Evolutionary conservation across 2,113 vertebrate genomes (phyloP), one percentile per base, ranked within the genome.

Genomic region (Pseudorasbora parva): DNA sequence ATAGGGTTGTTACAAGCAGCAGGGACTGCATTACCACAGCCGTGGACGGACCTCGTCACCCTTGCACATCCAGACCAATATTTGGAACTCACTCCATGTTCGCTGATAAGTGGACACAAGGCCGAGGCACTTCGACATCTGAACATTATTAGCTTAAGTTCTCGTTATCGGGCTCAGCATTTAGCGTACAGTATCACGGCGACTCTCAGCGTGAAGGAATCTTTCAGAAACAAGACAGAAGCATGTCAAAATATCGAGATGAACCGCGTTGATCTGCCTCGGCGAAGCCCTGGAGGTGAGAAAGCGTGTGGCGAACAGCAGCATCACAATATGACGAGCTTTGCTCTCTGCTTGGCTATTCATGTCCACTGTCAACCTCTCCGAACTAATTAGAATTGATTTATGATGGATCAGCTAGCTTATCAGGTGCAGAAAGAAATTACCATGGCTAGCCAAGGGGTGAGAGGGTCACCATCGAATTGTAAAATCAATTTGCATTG

Each of bases 401-500:
- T 97, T 96, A 97, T 95, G 96, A 98, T 96, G 95, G 96, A 97
- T 94, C 97, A 96, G 95, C 95, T 96, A 95, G 91, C 96, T 99
- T 99, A 98, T 98, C 97, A 97, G 97, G 95, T 96, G 94, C 95
- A 95, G 92, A 95, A 94, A 92, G 93, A 96, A 98, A 97, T 97
- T 96, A 97, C 96, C 94, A 96, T 94, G 95, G 94, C 93, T 92
- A 96, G 95, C 95, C 94, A 92, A 94, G 93, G 95, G 96, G 96
- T 94, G 93, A 91, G 92, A 92, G 95, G 95, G 96, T 98, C 97
- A 97, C 96, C 97, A 96, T 88, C 93, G 95, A 97, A 97, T 95
- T 94, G 95, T 93, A 97, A 98, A 98, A 98, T 98, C 96, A 98
- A 98, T 98, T 97, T 97, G 95, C 97, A 99, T 98, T 97, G 97